These are phyloP conservation scores for Chaetodon auriga DNA, from an alignment of 2,113 vertebrate species.

Conservation along the genomic window DNA sequence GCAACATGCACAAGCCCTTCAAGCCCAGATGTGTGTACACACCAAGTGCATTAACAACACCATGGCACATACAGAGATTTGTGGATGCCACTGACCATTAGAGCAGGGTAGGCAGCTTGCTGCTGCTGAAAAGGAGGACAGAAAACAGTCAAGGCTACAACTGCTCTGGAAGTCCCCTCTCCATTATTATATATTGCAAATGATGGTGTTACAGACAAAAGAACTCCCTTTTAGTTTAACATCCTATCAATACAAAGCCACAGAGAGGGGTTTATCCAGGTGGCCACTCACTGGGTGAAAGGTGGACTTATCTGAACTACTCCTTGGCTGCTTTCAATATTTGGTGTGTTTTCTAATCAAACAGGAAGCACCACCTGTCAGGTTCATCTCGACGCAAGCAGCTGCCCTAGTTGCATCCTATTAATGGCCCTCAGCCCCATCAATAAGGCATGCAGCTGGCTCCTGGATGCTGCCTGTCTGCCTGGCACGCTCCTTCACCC, in stretches of 20 bases:
- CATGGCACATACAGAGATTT: slow-evolving; percentile 28
- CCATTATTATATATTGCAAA: not conserved
- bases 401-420: slow-evolving; percentile 84
- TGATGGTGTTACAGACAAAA: slow-evolving; percentile 1
- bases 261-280: slow-evolving; percentile 10
- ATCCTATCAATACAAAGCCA: not conserved
- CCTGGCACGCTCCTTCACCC: slow-evolving; percentile 75
- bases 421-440: slow-evolving; percentile 81
- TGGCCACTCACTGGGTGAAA: slow-evolving; percentile 4
- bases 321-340: slow-evolving; percentile 30
- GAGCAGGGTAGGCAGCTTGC: slow-evolving; percentile 69
- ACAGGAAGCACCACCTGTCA: slow-evolving; percentile 52
- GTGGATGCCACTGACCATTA: slow-evolving; percentile 70
- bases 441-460: slow-evolving; percentile 83
- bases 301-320: slow-evolving; percentile 13
- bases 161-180: not conserved
- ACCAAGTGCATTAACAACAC: slow-evolving; percentile 43
- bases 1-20: slow-evolving; percentile 51
- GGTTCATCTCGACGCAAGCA: slow-evolving; percentile 60
- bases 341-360: slow-evolving; percentile 46
- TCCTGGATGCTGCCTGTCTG: slow-evolving; percentile 73
- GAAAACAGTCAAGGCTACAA: slow-evolving; percentile 39
- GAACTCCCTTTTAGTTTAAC: not conserved
- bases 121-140: slow-evolving; percentile 69
- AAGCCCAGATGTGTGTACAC: slow-evolving; percentile 40